Conservation (phyloP, 2,113 vertebrate genomes). For the Myodes glareolus region DNA sequence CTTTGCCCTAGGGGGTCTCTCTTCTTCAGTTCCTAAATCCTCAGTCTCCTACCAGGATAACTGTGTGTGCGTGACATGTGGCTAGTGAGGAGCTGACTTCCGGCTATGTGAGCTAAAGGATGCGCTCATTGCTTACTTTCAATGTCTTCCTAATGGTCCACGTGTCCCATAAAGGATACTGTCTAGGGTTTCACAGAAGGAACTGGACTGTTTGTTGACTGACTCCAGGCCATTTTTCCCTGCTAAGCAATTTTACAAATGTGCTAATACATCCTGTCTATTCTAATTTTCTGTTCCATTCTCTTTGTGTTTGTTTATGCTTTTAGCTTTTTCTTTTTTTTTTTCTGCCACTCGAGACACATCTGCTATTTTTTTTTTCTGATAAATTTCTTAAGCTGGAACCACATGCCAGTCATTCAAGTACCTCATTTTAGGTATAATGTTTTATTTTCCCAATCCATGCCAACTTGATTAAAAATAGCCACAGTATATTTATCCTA, state of each 20-base stretch:
- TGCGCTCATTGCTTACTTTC: neutral
- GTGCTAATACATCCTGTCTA: slow-evolving; percentile 15
- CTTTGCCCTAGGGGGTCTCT: neutral
- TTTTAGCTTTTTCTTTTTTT: slow-evolving; percentile 38
- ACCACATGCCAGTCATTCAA: slow-evolving; percentile 21
- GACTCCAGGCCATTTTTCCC: neutral
- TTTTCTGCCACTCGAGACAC: slow-evolving; percentile 32
- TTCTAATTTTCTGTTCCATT: slow-evolving; percentile 38
- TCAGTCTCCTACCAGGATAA: neutral
- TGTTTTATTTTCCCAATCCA: slow-evolving; percentile 34
- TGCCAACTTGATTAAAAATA: slow-evolving; percentile 51
- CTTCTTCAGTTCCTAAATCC: neutral
- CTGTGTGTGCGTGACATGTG: neutral
- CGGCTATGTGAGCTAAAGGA: neutral
- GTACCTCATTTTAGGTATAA: slow-evolving; percentile 17
- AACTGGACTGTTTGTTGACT: neutral
- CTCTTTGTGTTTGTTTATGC: slow-evolving; percentile 47
- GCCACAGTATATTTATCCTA: neutral
- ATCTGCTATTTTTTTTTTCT: slow-evolving; percentile 30
- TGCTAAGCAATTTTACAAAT: slow-evolving; percentile 32
- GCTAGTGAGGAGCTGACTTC: neutral
- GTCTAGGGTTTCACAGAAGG: neutral
- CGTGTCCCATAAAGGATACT: neutral
- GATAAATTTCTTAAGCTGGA: slow-evolving; percentile 52
- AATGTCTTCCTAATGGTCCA: neutral